Evolutionary conservation across 2,797 vertebrate genomes (phyloP).

Genomic region (Lycodopsis pacificus): DNA sequence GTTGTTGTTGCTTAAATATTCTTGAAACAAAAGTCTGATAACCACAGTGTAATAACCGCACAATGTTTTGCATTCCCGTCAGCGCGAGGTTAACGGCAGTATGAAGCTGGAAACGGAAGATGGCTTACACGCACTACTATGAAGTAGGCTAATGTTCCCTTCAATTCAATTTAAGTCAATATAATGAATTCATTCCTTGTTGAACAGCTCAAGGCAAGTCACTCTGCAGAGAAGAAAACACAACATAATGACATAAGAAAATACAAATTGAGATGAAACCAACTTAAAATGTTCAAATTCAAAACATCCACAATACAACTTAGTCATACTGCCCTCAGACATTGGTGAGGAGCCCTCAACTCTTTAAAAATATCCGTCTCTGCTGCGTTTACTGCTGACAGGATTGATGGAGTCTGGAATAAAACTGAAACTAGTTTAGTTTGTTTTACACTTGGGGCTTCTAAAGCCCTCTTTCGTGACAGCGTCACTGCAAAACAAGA

Average conservation of each 20-base stretch:
- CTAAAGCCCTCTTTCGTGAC: too few species aligned
- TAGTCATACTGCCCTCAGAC: not conserved
- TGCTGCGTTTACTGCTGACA: constrained; percentile 5
- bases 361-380: not conserved
- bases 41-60: not conserved
- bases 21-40: not conserved
- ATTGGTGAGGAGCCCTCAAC: not conserved
- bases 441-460: constrained; percentile 16
- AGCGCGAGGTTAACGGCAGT: not conserved
- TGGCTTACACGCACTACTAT: not conserved
- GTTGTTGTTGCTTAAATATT: not conserved
- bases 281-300: not conserved
- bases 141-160: not conserved
- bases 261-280: not conserved
- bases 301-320: not conserved
- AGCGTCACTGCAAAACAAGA: too few species aligned
- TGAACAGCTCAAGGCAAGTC: not conserved
- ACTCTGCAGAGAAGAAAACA: not conserved
- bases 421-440: constrained; percentile 9
- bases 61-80: not conserved
- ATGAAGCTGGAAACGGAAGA: not conserved
- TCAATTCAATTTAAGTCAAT: not conserved
- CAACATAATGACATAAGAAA: not conserved
- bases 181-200: not conserved
- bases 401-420: constrained; percentile 17